Percentiles rank a stretch among this genome's conserved stretches.
Conservation (phyloP, 2,888 invertebrate species). For the Brachycybe producta region DNA sequence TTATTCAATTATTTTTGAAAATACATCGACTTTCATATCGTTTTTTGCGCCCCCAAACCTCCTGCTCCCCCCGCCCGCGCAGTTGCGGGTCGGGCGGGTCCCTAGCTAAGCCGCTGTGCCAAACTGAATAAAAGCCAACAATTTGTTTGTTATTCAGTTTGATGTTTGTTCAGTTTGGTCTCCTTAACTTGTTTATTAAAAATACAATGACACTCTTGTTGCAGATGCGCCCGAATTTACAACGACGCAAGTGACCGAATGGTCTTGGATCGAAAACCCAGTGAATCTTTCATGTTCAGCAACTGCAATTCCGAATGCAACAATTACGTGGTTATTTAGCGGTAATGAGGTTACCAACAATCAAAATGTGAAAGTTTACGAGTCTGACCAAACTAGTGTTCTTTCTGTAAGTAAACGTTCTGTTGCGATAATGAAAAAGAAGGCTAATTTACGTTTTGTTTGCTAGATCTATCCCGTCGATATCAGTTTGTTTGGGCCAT, state of each 20-base stretch:
- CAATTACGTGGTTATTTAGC: constrained; percentile 56
- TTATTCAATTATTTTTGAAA: no score
- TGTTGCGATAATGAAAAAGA: no score
- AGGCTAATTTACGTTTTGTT: no score
- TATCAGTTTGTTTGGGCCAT: constrained; percentile 52
- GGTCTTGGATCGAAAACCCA: constrained; percentile 55
- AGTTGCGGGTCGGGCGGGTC: no score
- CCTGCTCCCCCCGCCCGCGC: no score
- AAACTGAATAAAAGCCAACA: no score
- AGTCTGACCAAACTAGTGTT: constrained; percentile 56
- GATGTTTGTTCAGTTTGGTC: no score
- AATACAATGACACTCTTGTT: constrained; percentile 4
- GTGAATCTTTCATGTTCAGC: constrained; percentile 73
- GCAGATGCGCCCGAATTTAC: constrained; percentile 10
- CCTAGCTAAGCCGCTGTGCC: no score
- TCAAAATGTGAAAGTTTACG: constrained; percentile 46
- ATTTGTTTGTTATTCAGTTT: no score
- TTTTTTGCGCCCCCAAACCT: no score
- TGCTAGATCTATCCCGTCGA: constrained; percentile 49
- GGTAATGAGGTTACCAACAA: constrained; percentile 28
- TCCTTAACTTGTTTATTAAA: constrained; percentile 1
- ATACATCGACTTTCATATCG: no score
- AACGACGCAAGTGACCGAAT: not conserved
- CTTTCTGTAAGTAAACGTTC: constrained; percentile 36
- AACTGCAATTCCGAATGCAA: constrained; percentile 76